Conservation (phyloP, 2,113 vertebrate species). For the Sorex araneus region DNA sequence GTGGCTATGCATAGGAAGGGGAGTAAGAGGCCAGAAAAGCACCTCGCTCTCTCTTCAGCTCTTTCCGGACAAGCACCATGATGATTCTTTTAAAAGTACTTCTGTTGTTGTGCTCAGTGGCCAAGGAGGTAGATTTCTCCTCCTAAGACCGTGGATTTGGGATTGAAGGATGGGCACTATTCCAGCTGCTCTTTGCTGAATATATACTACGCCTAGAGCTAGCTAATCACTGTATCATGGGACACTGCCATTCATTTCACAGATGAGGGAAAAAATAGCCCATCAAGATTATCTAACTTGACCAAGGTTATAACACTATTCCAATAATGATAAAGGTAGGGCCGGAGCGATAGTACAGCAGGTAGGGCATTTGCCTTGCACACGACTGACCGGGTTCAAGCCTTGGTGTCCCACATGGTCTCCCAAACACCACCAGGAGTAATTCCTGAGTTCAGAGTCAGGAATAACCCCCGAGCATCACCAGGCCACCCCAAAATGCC, state of each 20-base stretch:
- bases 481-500: too few species aligned
- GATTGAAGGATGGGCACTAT: not conserved
- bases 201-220: not conserved
- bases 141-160: not conserved
- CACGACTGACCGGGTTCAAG: too few species aligned
- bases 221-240: not conserved
- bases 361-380: too few species aligned
- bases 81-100: not conserved
- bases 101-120: not conserved
- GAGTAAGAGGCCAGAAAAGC: rapidly evolving
- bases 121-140: not conserved
- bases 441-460: too few species aligned
- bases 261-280: not conserved
- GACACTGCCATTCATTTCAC: not conserved
- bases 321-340: not conserved
- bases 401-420: too few species aligned
- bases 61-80: not conserved
- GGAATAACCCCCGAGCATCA: too few species aligned
- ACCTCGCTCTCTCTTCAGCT: not conserved
- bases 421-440: too few species aligned
- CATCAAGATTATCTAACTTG: not conserved
- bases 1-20: not conserved
- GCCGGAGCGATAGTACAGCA: too few species aligned
- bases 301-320: not conserved
- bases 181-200: not conserved